A percentile compares a stretch with the other conserved stretches of the same genome.
These are phyloP conservation scores for Drosophila paramelanica DNA, from an alignment of 2,888 invertebrate species.

Conservation along the genomic window DNA sequence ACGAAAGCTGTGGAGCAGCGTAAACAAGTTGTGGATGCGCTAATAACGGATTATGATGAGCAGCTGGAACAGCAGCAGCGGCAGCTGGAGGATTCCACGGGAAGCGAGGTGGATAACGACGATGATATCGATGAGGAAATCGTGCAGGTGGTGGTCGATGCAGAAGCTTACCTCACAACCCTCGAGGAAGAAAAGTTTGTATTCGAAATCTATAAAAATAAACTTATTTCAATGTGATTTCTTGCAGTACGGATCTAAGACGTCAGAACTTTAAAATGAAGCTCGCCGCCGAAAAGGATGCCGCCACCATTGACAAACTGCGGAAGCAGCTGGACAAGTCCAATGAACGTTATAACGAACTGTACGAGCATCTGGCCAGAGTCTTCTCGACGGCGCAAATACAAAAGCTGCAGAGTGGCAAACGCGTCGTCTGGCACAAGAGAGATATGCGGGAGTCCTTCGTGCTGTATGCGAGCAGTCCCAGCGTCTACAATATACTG, in stretches of 20 bases:
- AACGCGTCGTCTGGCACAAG: slow-evolving; percentile 21
- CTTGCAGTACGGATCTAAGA: slow-evolving; percentile 21
- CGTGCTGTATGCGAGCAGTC: slow-evolving; percentile 8
- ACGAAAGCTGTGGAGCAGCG: background rate
- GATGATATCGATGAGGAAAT: slow-evolving; percentile 11
- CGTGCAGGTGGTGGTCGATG: slow-evolving; percentile 30
- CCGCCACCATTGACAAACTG: slow-evolving; percentile 2
- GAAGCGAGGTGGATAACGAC: background rate
- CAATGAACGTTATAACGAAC: slow-evolving; percentile 5
- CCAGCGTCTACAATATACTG: slow-evolving; percentile 14
- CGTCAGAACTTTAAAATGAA: slow-evolving; percentile 31
- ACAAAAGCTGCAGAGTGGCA: slow-evolving; percentile 24
- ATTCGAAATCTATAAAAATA: background rate
- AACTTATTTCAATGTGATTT: background rate
- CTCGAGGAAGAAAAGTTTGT: slow-evolving; percentile 39
- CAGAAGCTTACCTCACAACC: slow-evolving; percentile 24
- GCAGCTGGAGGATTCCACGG: background rate
- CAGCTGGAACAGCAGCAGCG: background rate
- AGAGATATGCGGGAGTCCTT: slow-evolving; percentile 20
- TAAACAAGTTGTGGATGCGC: slow-evolving; percentile 22
- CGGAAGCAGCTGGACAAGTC: slow-evolving; percentile 15
- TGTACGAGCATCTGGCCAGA: background rate
- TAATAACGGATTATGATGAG: slow-evolving; percentile 10
- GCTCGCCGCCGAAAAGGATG: background rate
- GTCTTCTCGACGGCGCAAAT: slow-evolving; percentile 28